These are phyloP conservation scores for Athrips mouffetella DNA, from an alignment of 2,888 invertebrate species.

Conservation along the genomic window DNA sequence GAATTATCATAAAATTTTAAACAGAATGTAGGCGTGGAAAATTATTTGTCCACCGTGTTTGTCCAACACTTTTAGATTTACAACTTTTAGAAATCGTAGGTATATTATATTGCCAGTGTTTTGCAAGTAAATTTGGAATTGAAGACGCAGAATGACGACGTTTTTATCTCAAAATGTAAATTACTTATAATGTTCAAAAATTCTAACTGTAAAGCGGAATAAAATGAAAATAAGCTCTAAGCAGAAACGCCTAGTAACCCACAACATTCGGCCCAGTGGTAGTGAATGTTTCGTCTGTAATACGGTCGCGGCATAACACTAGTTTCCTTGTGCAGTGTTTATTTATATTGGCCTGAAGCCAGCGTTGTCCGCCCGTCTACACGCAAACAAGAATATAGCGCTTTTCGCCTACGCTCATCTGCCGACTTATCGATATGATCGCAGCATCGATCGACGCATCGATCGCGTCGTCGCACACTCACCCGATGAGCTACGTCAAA, in stretches of 20 bases:
- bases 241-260: constrained; percentile 68
- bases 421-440: constrained; percentile 54
- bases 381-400: constrained; percentile 59
- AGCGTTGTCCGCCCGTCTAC: constrained; percentile 70
- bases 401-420: constrained; percentile 57
- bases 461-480: constrained; percentile 45
- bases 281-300: constrained; percentile 77
- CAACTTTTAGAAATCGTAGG: background rate
- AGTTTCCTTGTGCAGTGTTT: constrained; percentile 78
- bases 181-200: background rate
- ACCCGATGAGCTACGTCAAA: constrained; percentile 52
- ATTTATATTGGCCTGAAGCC: constrained; percentile 71
- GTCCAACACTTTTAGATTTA: no score
- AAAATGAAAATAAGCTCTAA: constrained; percentile 30
- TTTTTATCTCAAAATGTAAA: constrained; percentile 8
- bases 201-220: constrained; percentile 8
- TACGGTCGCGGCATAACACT: constrained; percentile 77
- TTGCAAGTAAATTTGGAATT: background rate
- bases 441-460: constrained; percentile 54
- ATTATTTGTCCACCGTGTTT: no score
- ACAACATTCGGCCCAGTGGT: constrained; percentile 74
- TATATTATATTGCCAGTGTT: background rate
- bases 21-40: background rate
- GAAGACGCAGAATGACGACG: background rate
- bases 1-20: constrained; percentile 6